phyloP scores from a whole-genome alignment of 2,888 invertebrate species.

The Aplocera efformata region DNA sequence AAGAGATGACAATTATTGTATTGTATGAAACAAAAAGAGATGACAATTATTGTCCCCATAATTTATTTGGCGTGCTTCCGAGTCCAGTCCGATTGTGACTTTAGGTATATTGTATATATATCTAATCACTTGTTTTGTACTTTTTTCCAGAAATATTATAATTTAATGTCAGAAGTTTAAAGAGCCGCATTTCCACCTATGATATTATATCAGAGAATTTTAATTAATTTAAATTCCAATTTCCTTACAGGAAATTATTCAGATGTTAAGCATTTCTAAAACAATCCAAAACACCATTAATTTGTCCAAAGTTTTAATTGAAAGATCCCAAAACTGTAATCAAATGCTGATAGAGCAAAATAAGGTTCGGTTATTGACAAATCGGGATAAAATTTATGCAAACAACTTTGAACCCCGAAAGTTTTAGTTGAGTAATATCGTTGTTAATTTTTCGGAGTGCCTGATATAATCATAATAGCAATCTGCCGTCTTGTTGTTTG shows the following conservation, averaged over 20 bases:
- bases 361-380: conserved; percentile 34
- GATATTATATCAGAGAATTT: not conserved
- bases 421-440: conserved; percentile 33
- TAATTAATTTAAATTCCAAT: too few relatives aligned
- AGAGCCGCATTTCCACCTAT: too few relatives aligned
- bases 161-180: too few relatives aligned
- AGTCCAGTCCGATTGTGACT: too few relatives aligned
- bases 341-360: conserved; percentile 12
- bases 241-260: conserved; percentile 1
- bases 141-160: too few relatives aligned
- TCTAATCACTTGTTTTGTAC: too few relatives aligned
- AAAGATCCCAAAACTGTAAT: conserved; percentile 26
- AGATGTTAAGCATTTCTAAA: conserved; percentile 1
- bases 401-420: conserved; percentile 24
- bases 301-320: conserved; percentile 39
- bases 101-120: too few relatives aligned
- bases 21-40: too few relatives aligned
- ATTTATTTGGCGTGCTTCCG: too few relatives aligned
- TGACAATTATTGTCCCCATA: too few relatives aligned
- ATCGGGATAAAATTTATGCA: conserved; percentile 28
- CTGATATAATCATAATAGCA: conserved; percentile 3
- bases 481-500: conserved; percentile 1
- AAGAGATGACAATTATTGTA: too few relatives aligned
- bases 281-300: conserved; percentile 29
- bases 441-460: conserved; percentile 7